Base-by-base conservation (phyloP, 2,888 invertebrate species). In the Orthonychiurus folsomi region DNA sequence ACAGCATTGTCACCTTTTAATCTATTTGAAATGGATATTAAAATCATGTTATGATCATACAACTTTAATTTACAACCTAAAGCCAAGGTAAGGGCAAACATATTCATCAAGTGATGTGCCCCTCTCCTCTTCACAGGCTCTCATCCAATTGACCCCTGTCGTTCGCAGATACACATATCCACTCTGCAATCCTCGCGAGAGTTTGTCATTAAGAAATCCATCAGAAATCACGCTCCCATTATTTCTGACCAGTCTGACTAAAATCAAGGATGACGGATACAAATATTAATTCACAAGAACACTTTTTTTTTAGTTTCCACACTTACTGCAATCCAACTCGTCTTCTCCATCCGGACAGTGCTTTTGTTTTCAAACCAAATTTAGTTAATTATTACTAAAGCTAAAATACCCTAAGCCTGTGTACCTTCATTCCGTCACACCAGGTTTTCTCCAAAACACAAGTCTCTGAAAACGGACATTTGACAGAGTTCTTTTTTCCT, bases 401-500 rank as follows among this genome's bases (percentile, higher is more conserved):
- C 48, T 15, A 48, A 15, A 48, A n/a, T 15, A 48, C 48, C 12
- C 12, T 48, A n/a, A 48, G 48, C 48, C n/a, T n/a, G n/a, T 15
- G 12, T 48, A 48, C 48, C 48, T 48, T 20, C 20, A 52, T 23
- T 20, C 63, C 63, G 54, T 63, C 63, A 47, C 63, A 63, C 63
- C 63, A 63, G n/a, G 47, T 59, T 3, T 21, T 54, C 2, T 5
- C 28, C 21, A 24, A 18, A 52, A 63, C 52, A 37, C 59, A 59
- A 2, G 9, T 37, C 9, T 21, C 21, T 18, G 57, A 47, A 3
- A 63, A 25, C 9, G 63, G 63, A 52, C 63, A 63, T 55, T 25
- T 27, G 18, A 55, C 37, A 27, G 26, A 37, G 3, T 28, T 21
- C 3, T 23, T 15, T 20, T 27, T 20, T n/a, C 53, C 28, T 21